phyloP scores from a whole-genome alignment of 2,797 vertebrate genomes.

The Anniella stebbinsi region DNA sequence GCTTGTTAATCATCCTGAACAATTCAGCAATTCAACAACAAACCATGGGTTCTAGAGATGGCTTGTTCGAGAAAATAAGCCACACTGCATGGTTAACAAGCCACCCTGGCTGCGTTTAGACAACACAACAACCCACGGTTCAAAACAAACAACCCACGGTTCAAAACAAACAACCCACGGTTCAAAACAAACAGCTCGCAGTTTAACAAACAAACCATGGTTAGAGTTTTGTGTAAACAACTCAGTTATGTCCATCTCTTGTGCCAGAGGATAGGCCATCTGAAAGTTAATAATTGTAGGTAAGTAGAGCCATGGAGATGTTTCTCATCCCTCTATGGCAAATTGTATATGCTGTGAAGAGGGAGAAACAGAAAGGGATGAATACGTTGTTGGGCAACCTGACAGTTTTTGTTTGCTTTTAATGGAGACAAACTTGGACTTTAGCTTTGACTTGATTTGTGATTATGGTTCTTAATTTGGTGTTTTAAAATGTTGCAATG shows the following conservation, averaged over 20 bases:
- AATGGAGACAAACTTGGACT: not conserved
- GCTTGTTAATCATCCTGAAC: too few species aligned
- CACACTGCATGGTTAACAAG: too few species aligned
- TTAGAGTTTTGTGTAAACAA: too few species aligned
- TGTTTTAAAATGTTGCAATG: not conserved
- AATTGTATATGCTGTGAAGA: not conserved
- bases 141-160: too few species aligned
- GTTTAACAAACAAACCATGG: too few species aligned
- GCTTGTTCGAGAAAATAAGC: too few species aligned
- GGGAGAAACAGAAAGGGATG: not conserved
- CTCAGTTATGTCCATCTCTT: not conserved
- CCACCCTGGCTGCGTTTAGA: too few species aligned
- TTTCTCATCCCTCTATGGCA: not conserved
- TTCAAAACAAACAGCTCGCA: too few species aligned
- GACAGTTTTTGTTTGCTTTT: not conserved
- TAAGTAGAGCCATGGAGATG: not conserved
- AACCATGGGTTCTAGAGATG: too few species aligned
- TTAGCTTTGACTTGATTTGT: not conserved
- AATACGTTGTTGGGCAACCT: not conserved
- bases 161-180: too few species aligned
- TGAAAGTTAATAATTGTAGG: not conserved
- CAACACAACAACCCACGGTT: too few species aligned
- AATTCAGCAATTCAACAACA: too few species aligned
- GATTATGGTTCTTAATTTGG: not conserved
- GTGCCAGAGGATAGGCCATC: not conserved